These are phyloP conservation scores for Hydractinia echinata DNA, from an alignment of 30 jellyfish, hydroid and myxozoan species.

Conservation along the genomic window DNA sequence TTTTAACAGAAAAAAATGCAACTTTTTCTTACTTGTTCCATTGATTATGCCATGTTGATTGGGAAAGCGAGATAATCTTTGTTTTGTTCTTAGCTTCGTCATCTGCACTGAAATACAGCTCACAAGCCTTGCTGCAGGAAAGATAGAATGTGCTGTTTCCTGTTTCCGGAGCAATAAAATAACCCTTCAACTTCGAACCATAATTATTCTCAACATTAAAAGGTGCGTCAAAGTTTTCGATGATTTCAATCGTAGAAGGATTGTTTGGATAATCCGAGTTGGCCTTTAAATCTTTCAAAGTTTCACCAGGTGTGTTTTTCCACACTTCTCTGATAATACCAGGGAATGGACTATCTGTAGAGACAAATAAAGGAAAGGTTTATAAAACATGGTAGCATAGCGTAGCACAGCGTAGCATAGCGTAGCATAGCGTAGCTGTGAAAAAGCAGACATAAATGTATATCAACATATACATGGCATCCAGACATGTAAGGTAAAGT, in stretches of 20 bases:
- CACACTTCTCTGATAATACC: conserved; percentile 94
- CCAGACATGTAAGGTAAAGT: neutral
- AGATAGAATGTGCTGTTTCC: conserved; percentile 90
- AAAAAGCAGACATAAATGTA: neutral
- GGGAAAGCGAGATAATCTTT: conserved; percentile 55
- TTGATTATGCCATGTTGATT: conserved; percentile 89
- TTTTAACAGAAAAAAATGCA: neutral
- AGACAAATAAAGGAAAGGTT: too few species aligned
- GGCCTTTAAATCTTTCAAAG: conserved; percentile 48
- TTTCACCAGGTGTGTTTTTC: conserved; percentile 81
- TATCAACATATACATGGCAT: neutral
- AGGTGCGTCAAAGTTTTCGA: conserved; percentile 96
- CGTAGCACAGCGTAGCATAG: too few species aligned
- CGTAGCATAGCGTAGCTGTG: too few species aligned
- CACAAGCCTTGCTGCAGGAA: conserved; percentile 82
- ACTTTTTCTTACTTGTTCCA: conserved; percentile 82
- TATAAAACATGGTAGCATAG: too few species aligned
- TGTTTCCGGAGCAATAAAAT: conserved; percentile 95
- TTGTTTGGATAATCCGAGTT: conserved; percentile 90
- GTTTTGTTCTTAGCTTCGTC: conserved; percentile 67
- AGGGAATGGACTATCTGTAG: conserved; percentile 90
- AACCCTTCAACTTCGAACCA: conserved; percentile 90
- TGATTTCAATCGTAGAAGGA: conserved; percentile 82
- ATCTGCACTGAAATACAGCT: conserved; percentile 68
- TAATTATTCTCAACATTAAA: conserved; percentile 76